phyloP scores from a whole-genome alignment of 2,888 invertebrate species.

The Leptinotarsa tumamoca region DNA sequence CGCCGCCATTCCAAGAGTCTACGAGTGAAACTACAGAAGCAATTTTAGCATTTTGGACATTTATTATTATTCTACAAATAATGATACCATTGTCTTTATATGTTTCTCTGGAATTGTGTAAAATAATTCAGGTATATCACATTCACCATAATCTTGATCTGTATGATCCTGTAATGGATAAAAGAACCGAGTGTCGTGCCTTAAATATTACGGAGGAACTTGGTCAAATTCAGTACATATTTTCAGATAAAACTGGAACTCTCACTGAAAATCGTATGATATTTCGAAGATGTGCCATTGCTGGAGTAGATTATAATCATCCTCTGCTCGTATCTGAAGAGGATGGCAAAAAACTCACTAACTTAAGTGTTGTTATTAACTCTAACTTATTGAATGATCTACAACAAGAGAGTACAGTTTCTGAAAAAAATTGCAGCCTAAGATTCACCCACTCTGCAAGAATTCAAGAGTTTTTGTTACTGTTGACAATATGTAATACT shows the following conservation, averaged over 20 bases:
- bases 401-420: constrained; percentile 56
- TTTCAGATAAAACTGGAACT: constrained; percentile 98
- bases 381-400: constrained; percentile 69
- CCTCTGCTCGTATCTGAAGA: constrained; percentile 77
- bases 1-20: constrained; percentile 77
- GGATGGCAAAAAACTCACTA: constrained; percentile 48
- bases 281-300: constrained; percentile 90
- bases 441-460: constrained; percentile 74
- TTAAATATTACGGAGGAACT: constrained; percentile 97
- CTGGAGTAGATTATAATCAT: constrained; percentile 91
- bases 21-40: constrained; percentile 70
- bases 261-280: constrained; percentile 98
- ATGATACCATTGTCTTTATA: constrained; percentile 97
- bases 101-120: constrained; percentile 96
- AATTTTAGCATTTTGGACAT: constrained; percentile 93
- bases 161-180: constrained; percentile 86
- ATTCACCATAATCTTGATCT: constrained; percentile 91
- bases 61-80: constrained; percentile 88
- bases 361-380: constrained; percentile 68
- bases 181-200: constrained; percentile 89
- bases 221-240: constrained; percentile 94
- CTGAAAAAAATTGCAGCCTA: constrained; percentile 54
- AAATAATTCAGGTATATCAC: constrained; percentile 94
- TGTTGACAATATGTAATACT: constrained; percentile 95
- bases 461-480: constrained; percentile 89